These are phyloP conservation scores for Chymomyza amoena DNA, from an alignment of 2,888 invertebrate genomes.

Conservation along the genomic window DNA sequence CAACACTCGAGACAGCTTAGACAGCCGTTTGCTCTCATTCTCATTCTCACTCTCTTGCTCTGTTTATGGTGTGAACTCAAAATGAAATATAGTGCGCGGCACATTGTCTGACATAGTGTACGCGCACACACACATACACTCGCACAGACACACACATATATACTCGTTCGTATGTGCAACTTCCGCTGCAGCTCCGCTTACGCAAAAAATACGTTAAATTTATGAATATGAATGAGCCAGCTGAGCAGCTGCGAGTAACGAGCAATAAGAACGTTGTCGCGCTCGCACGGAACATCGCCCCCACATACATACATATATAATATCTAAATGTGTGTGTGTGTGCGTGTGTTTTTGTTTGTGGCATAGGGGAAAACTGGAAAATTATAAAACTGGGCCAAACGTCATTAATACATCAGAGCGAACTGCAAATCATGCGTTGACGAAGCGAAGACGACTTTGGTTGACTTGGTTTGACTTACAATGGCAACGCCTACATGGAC, in stretches of 20 bases:
- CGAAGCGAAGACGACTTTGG: background rate
- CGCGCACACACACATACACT: background rate
- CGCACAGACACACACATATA: background rate
- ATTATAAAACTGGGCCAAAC: slow-evolving; percentile 64
- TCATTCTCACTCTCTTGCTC: slow-evolving; percentile 12
- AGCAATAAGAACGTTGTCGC: background rate
- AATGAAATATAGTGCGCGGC: slow-evolving; percentile 59
- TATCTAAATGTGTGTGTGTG: no score
- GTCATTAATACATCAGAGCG: slow-evolving; percentile 68
- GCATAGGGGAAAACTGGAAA: background rate
- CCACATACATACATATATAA: background rate
- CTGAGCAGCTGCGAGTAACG: slow-evolving; percentile 14
- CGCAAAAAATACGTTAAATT: slow-evolving; percentile 63
- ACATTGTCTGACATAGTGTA: slow-evolving; percentile 49
- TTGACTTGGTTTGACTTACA: background rate
- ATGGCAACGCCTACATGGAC: slow-evolving; percentile 46
- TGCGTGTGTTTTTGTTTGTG: background rate
- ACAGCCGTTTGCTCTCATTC: background rate
- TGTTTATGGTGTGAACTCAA: background rate
- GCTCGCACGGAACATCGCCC: background rate
- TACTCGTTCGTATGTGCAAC: slow-evolving; percentile 30
- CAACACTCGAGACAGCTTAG: background rate
- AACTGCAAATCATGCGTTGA: slow-evolving; percentile 42
- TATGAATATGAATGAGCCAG: slow-evolving; percentile 68
- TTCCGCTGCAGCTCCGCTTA: slow-evolving; percentile 58